Evolutionary conservation across 2,888 invertebrate species (phyloP).

Genomic region (Amphipoea lucens): DNA sequence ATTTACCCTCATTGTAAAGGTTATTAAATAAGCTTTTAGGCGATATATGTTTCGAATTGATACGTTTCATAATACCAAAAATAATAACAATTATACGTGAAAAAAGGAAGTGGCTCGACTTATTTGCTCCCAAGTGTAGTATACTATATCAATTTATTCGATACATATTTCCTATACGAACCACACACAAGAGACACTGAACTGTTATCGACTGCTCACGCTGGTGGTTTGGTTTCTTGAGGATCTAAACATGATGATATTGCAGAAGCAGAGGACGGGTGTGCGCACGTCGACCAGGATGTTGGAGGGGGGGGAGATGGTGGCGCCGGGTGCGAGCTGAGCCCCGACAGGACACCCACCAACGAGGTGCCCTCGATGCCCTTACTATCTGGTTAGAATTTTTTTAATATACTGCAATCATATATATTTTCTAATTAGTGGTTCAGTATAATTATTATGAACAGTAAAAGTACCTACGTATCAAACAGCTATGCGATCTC

Average conservation of each 20-base stretch:
- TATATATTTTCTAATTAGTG: not conserved
- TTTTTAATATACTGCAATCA: not conserved
- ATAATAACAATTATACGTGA: no score
- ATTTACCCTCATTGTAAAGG: no score
- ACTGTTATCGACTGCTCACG: conserved; percentile 49
- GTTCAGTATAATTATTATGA: not conserved
- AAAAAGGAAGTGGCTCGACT: no score
- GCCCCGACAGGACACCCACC: conserved; percentile 89
- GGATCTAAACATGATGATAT: conserved; percentile 18
- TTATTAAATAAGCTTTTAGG: no score
- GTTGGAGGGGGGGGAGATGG: conserved; percentile 82
- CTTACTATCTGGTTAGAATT: conserved; percentile 84
- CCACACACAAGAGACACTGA: conserved; percentile 37
- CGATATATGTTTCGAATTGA: no score
- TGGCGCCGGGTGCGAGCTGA: conserved; percentile 87
- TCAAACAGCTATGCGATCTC: not conserved
- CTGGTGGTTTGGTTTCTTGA: not conserved
- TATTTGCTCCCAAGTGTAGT: no score
- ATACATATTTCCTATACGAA: conserved; percentile 34
- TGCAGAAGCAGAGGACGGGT: conserved; percentile 87
- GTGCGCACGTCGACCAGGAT: conserved; percentile 84
- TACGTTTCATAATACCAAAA: no score
- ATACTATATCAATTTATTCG: conserved; percentile 48
- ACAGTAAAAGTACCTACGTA: not conserved
- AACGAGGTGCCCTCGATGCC: conserved; percentile 88